These are phyloP conservation scores for Phalacrocorax aristotelis DNA, from an alignment of 2,113 vertebrate species.

Conservation along the genomic window DNA sequence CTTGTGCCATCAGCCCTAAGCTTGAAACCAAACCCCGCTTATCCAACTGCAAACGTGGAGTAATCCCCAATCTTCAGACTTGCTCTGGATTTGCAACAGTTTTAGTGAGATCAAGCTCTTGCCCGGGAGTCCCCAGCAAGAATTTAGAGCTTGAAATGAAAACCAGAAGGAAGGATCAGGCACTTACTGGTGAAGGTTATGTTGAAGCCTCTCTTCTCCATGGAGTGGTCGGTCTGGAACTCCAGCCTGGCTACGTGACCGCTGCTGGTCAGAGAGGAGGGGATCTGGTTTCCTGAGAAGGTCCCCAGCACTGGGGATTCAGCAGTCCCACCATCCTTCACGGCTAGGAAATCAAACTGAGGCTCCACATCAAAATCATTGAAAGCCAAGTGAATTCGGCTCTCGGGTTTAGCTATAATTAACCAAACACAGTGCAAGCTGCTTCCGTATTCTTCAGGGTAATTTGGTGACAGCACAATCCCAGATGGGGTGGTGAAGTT, in stretches of 20 bases:
- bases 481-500: constrained; percentile 97
- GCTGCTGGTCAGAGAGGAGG: constrained; percentile 95
- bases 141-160: neutral
- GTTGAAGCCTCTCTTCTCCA: constrained; percentile 95
- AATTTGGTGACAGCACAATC: constrained; percentile 93
- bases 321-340: constrained; percentile 92
- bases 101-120: neutral
- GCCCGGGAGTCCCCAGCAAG: fast-evolving
- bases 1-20: neutral
- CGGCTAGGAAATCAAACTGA: constrained; percentile 95
- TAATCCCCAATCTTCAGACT: neutral
- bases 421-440: constrained; percentile 98
- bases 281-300: constrained; percentile 90
- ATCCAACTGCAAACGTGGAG: neutral
- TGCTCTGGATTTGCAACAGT: neutral
- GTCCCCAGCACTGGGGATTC: constrained; percentile 94
- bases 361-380: constrained; percentile 99
- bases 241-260: constrained; percentile 92
- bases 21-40: neutral
- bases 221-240: constrained; percentile 99
- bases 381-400: constrained; percentile 96
- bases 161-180: neutral
- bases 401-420: constrained; percentile 93
- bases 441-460: constrained; percentile 97
- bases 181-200: constrained; percentile 97